Evolutionary conservation across 2,113 vertebrate genomes (phyloP).

Genomic region (Morphnarchus princeps): DNA sequence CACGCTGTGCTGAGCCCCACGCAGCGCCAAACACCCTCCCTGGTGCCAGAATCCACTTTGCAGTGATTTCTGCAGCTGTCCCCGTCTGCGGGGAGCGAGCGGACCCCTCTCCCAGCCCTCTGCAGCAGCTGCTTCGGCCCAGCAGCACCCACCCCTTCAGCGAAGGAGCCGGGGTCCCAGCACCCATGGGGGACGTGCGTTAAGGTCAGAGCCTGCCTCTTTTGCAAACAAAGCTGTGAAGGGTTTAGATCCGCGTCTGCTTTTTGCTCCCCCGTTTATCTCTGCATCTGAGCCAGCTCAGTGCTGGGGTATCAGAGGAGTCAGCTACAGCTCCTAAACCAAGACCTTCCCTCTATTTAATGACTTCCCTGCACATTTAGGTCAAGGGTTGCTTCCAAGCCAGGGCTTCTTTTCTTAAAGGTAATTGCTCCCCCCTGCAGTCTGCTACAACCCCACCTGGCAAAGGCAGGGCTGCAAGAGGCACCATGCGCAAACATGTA

Average conservation of each 20-base stretch:
- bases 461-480: background rate
- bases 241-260: background rate
- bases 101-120: background rate
- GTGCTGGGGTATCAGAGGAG: background rate
- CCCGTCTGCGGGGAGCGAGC: rapidly evolving
- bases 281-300: background rate
- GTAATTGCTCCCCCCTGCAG: background rate
- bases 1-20: rapidly evolving
- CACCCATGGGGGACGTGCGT: rapidly evolving
- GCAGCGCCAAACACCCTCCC: background rate
- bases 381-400: background rate
- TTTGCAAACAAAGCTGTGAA: background rate
- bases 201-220: background rate
- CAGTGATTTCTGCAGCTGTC: background rate
- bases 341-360: background rate
- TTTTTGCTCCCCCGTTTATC: background rate
- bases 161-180: background rate
- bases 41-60: background rate
- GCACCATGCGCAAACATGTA: background rate
- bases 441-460: background rate
- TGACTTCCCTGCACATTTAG: background rate
- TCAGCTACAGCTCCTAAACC: background rate
- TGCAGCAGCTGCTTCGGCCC: background rate
- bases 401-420: background rate
- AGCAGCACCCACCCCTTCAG: background rate